Conservation (phyloP, 2,113 vertebrate genomes). For the Elgaria multicarinata region DNA sequence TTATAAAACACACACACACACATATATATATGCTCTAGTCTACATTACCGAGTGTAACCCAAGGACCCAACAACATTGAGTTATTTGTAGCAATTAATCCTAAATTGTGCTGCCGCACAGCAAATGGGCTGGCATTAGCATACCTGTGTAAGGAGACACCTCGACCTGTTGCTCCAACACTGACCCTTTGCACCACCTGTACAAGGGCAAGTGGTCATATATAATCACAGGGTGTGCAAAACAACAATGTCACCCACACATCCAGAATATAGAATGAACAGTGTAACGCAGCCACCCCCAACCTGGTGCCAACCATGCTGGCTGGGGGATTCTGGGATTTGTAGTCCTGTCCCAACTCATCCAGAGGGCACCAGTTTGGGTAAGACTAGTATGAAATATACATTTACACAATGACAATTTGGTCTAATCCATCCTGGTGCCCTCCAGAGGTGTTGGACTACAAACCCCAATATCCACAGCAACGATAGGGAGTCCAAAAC, state of each 20-base stretch:
- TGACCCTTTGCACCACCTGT: not conserved
- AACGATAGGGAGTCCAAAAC: not conserved
- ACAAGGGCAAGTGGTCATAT: not conserved
- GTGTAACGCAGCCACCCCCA: not conserved
- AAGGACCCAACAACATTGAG: not conserved
- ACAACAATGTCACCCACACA: not conserved
- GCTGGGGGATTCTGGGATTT: not conserved
- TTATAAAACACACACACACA: too few relatives aligned
- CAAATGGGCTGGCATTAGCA: not conserved
- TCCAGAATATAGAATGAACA: not conserved
- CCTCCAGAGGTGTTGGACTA: not conserved
- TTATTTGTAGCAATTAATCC: not conserved
- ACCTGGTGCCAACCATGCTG: not conserved
- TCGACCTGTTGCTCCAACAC: not conserved
- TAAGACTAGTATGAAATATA: too few relatives aligned
- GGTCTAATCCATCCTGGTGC: not conserved
- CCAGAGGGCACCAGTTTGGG: too few relatives aligned
- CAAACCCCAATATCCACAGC: not conserved
- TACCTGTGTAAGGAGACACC: not conserved
- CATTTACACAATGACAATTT: not conserved
- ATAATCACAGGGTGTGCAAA: not conserved
- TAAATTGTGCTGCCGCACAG: not conserved
- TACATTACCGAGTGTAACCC: not conserved
- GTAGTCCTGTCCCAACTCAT: not conserved
- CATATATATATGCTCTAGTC: not conserved